These are phyloP conservation scores for Sciurus vulgaris DNA, from an alignment of 2,797 vertebrate species.

Conservation along the genomic window DNA sequence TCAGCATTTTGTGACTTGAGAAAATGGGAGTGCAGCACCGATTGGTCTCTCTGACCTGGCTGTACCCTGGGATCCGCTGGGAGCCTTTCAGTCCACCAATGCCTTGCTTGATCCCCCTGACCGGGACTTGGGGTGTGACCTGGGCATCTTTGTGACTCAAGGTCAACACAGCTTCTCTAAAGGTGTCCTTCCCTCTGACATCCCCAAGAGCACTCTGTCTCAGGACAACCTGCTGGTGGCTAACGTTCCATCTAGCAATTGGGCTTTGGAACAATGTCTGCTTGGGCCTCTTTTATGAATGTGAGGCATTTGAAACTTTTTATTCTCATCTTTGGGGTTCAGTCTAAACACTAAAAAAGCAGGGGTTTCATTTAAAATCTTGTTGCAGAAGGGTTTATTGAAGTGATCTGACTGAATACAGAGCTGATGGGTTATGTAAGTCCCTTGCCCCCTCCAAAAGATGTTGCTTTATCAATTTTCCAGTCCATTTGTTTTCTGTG, in stretches of 20 bases:
- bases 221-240: neutral
- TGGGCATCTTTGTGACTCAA: neutral
- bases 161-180: neutral
- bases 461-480: slow-evolving; percentile 66
- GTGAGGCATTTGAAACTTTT: neutral
- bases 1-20: neutral
- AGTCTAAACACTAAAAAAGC: slow-evolving; percentile 5
- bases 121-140: no score
- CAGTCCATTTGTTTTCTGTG: slow-evolving; percentile 62
- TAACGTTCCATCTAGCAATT: neutral
- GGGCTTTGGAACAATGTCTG: neutral
- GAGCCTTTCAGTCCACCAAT: fast-evolving
- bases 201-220: neutral
- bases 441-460: neutral
- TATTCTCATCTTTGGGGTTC: neutral
- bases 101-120: no score
- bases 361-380: slow-evolving; percentile 20
- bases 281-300: neutral
- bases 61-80: fast-evolving
- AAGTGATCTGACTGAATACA: slow-evolving; percentile 9
- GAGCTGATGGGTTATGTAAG: slow-evolving; percentile 14
- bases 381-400: neutral
- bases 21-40: no score
- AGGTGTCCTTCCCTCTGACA: neutral
- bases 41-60: neutral